phyloP scores from a whole-genome alignment of 1,140 invertebrate genomes.

The Artemia franciscana region DNA sequence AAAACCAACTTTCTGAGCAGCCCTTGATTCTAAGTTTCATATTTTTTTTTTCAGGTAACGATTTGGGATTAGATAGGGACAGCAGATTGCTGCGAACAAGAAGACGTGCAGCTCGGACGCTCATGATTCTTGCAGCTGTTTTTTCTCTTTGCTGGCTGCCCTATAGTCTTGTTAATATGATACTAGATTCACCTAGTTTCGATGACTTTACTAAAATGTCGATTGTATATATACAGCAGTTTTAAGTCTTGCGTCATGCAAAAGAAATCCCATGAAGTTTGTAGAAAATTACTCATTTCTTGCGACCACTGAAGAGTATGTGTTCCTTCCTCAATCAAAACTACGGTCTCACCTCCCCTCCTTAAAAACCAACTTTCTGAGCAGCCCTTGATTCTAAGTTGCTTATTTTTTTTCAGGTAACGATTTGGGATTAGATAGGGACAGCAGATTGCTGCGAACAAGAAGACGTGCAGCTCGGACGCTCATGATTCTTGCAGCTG shows the following conservation, averaged over 20 bases:
- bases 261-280: too few species aligned
- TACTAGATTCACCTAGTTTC: slow-evolving; percentile 30
- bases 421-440: slow-evolving; percentile 6
- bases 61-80: slow-evolving; percentile 7
- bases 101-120: slow-evolving; percentile 42
- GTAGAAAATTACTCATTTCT: too few species aligned
- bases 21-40: too few species aligned
- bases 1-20: too few species aligned
- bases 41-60: slow-evolving; percentile 3
- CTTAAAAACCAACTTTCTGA: too few species aligned
- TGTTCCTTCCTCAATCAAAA: too few species aligned
- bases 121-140: slow-evolving; percentile 41
- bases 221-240: slow-evolving; percentile 19
- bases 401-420: slow-evolving; percentile 3
- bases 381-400: too few species aligned
- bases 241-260: too few species aligned
- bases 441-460: slow-evolving; percentile 30
- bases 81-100: slow-evolving; percentile 34
- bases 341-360: too few species aligned
- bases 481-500: slow-evolving; percentile 38
- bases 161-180: slow-evolving; percentile 38
- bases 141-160: slow-evolving; percentile 58
- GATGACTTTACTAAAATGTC: background rate
- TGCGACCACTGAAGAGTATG: too few species aligned
- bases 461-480: slow-evolving; percentile 44